Conservation (phyloP, 1,140 invertebrate species). For the Drosophila nebulosa region DNA sequence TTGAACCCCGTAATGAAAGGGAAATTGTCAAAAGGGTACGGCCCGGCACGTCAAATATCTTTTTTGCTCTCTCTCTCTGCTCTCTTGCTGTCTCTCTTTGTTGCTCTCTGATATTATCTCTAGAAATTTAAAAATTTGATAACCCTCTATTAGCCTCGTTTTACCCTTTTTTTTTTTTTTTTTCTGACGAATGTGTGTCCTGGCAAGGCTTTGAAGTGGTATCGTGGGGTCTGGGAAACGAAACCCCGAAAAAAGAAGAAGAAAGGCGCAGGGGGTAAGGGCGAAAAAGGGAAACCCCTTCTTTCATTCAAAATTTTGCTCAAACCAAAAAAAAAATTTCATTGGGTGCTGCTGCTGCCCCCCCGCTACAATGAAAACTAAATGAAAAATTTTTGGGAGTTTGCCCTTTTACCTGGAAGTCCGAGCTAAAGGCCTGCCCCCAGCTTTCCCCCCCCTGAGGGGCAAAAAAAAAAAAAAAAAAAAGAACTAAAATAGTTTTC, state of each 20-base stretch:
- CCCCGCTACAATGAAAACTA: conserved; percentile 10
- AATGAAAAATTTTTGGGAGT: conserved; percentile 31
- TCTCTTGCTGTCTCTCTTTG: conserved; percentile 17
- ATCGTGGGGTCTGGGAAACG: conserved; percentile 68
- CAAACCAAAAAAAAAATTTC: too few relatives aligned
- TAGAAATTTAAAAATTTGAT: conserved; percentile 80
- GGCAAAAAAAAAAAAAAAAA: conserved; percentile 3
- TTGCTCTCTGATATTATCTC: conserved; percentile 66
- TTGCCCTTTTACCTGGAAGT: conserved; percentile 21
- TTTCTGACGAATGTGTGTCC: neutral
- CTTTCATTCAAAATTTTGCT: conserved; percentile 14
- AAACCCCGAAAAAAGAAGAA: neutral
- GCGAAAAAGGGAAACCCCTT: conserved; percentile 43
- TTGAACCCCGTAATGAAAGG: conserved; percentile 50
- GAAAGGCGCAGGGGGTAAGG: too few relatives aligned
- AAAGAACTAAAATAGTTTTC: conserved; percentile 28
- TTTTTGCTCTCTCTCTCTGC: conserved; percentile 40
- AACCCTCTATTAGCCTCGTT: conserved; percentile 80
- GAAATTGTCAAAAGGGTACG: conserved; percentile 48
- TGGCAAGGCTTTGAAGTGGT: conserved; percentile 64
- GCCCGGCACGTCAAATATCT: conserved; percentile 62
- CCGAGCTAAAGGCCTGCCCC: neutral
- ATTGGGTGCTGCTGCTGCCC: conserved; percentile 63
- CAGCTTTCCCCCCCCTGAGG: conserved; percentile 64
- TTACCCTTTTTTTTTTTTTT: conserved; percentile 62